These are phyloP conservation scores for Girardia tigrina DNA, from an alignment of 2,888 invertebrate species.

Conservation along the genomic window DNA sequence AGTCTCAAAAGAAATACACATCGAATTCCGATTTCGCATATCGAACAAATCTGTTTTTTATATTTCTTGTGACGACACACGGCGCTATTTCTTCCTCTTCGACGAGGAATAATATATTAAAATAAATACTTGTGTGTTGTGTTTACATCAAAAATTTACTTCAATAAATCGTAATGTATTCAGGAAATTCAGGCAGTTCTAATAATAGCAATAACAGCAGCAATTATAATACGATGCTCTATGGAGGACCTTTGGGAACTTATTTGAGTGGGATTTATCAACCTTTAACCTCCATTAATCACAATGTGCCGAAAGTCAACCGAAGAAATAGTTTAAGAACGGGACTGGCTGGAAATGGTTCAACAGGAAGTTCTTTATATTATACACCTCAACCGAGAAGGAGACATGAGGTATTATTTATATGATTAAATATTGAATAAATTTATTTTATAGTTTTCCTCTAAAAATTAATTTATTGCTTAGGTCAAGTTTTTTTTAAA, in stretches of 20 bases:
- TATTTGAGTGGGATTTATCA: conserved; percentile 34
- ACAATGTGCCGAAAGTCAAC: neutral
- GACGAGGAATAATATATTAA: neutral
- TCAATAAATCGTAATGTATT: neutral
- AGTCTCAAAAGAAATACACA: too few species aligned
- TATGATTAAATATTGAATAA: too few species aligned
- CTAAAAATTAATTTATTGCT: too few species aligned
- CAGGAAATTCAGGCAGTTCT: conserved; percentile 15
- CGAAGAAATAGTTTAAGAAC: conserved; percentile 21
- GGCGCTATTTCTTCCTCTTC: neutral
- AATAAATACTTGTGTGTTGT: neutral
- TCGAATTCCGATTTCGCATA: too few species aligned
- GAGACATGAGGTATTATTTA: conserved; percentile 25
- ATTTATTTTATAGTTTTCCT: too few species aligned
- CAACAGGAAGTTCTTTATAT: neutral
- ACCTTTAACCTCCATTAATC: neutral
- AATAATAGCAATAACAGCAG: too few species aligned
- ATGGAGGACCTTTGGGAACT: conserved; percentile 33
- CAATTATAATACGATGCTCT: conserved; percentile 30
- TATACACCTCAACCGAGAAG: conserved; percentile 32
- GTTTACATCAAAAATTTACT: neutral
- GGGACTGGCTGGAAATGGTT: neutral
- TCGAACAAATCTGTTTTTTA: too few species aligned
- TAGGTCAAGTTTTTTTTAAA: too few species aligned
- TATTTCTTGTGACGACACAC: too few species aligned